phyloP scores from a whole-genome alignment of 2,888 invertebrate species.

The Stenodema calcarata region DNA sequence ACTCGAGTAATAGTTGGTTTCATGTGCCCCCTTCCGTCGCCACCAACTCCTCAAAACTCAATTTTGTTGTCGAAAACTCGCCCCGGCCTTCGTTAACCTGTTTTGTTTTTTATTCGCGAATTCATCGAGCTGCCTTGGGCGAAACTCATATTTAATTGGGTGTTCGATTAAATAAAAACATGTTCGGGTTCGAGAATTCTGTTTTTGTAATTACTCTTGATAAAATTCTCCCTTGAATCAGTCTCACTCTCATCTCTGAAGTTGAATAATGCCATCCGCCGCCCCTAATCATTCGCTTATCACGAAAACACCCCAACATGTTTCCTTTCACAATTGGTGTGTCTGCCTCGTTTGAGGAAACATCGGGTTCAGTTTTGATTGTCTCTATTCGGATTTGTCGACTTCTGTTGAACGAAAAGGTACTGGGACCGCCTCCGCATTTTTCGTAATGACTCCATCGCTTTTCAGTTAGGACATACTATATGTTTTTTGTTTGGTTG shows the following conservation, averaged over 20 bases:
- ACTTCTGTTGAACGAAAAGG: neutral
- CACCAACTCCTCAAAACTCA: neutral
- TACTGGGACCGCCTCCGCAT: neutral
- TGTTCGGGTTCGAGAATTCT: too few relatives aligned
- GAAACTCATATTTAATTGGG: too few relatives aligned
- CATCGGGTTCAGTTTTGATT: neutral
- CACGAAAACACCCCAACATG: neutral
- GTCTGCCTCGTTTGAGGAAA: neutral
- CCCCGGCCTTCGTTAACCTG: neutral
- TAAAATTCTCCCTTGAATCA: too few relatives aligned
- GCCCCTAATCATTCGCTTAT: neutral
- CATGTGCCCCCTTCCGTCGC: neutral
- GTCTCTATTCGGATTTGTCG: neutral
- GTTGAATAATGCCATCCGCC: neutral
- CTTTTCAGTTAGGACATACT: neutral
- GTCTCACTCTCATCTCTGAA: too few relatives aligned
- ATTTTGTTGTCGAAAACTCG: neutral
- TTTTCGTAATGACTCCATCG: neutral
- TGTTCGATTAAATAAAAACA: too few relatives aligned
- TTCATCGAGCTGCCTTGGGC: too few relatives aligned
- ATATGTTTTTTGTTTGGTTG: conserved; percentile 7
- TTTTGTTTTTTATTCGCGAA: neutral
- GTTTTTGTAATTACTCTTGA: too few relatives aligned
- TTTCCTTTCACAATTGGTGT: neutral
- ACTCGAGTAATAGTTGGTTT: neutral